phyloP scores from a whole-genome alignment of 2,888 invertebrate species.

The Pediacus dermestoides region DNA sequence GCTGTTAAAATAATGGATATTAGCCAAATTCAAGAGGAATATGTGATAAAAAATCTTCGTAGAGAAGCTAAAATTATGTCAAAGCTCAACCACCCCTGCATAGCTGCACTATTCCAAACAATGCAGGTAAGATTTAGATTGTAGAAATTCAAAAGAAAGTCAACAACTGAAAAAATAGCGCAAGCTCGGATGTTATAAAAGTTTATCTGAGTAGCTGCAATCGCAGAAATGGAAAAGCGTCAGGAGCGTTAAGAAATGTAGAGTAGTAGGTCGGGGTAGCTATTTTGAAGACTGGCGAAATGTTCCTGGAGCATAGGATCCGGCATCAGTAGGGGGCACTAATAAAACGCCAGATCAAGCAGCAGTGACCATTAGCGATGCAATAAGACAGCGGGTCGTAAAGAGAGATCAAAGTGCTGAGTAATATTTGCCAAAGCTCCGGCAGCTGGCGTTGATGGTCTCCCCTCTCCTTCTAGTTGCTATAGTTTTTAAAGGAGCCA shows the following conservation, averaged over 20 bases:
- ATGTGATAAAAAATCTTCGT: slow-evolving; percentile 67
- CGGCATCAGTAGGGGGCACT: too few species aligned
- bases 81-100: slow-evolving; percentile 67
- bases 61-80: slow-evolving; percentile 70
- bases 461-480: slow-evolving; percentile 5
- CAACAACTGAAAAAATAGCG: too few species aligned
- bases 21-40: slow-evolving; percentile 67
- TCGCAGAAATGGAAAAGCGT: too few species aligned
- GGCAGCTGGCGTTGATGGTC: slow-evolving; percentile 12
- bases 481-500: too few species aligned
- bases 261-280: too few species aligned
- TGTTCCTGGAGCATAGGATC: too few species aligned
- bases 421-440: slow-evolving; percentile 27
- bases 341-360: slow-evolving; percentile 38
- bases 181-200: too few species aligned
- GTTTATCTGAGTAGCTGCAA: too few species aligned
- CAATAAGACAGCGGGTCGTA: slow-evolving; percentile 35
- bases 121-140: slow-evolving; percentile 55
- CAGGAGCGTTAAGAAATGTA: too few species aligned
- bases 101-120: slow-evolving; percentile 69
- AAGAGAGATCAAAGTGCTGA: slow-evolving; percentile 33
- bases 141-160: too few species aligned
- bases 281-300: too few species aligned
- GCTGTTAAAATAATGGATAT: slow-evolving; percentile 74
- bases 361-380: slow-evolving; percentile 37